Conservation (phyloP, 2,797 vertebrate species). For the Semotilus atromaculatus region DNA sequence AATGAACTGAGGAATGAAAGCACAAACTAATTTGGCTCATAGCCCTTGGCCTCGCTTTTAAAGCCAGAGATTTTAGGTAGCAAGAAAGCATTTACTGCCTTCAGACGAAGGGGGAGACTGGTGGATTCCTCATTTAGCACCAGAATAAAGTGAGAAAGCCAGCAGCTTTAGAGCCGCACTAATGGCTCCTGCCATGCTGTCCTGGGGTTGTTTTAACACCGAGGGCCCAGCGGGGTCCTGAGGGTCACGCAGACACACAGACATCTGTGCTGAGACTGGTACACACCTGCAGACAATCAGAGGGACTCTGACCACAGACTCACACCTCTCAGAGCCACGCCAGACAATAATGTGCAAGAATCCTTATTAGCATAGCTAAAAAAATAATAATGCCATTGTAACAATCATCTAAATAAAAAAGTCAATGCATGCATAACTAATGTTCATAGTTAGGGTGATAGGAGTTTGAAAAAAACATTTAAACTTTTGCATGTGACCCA, state of each 20-base stretch:
- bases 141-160: slow-evolving; percentile 41
- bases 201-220: slow-evolving; percentile 44
- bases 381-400: neutral
- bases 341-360: neutral
- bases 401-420: neutral
- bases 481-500: neutral
- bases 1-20: slow-evolving; percentile 44
- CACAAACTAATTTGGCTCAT: slow-evolving; percentile 32
- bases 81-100: slow-evolving; percentile 46
- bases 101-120: slow-evolving; percentile 11
- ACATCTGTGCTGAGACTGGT: neutral
- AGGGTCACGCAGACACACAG: slow-evolving; percentile 46
- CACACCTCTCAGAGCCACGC: slow-evolving; percentile 33
- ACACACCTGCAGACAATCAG: slow-evolving; percentile 57
- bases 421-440: neutral
- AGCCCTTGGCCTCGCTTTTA: slow-evolving; percentile 25
- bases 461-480: neutral
- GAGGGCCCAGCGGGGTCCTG: slow-evolving; percentile 53
- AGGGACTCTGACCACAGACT: slow-evolving; percentile 6
- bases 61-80: slow-evolving; percentile 29
- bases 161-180: slow-evolving; percentile 26
- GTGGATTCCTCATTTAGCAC: slow-evolving; percentile 47
- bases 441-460: neutral
- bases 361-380: neutral
- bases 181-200: slow-evolving; percentile 43